Percentiles rank a stretch among this genome's conserved stretches.
Conservation (phyloP, 2,113 vertebrate genomes). For the Glaucomys volans region DNA sequence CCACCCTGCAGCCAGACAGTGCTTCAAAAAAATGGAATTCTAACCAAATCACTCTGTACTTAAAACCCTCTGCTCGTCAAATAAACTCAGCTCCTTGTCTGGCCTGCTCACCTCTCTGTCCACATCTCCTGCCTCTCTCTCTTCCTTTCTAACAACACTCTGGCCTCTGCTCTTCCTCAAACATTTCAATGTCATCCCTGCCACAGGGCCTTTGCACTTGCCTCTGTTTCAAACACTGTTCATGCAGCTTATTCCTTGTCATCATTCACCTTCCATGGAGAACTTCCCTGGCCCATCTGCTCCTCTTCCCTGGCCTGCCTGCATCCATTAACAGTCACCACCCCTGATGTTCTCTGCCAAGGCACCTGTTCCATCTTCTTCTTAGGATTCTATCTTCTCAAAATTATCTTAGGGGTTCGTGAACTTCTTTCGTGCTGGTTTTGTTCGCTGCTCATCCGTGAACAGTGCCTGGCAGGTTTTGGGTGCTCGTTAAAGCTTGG, state of each 20-base stretch:
- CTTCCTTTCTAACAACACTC: background rate
- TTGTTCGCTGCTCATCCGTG: background rate
- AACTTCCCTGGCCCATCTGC: background rate
- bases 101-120: background rate
- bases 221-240: background rate
- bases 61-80: background rate
- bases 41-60: background rate
- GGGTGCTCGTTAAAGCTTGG: background rate
- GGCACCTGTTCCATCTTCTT: background rate
- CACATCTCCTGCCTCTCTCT: background rate
- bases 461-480: background rate
- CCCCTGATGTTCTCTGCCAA: rapidly evolving
- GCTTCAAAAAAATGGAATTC: background rate
- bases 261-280: background rate
- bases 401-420: background rate
- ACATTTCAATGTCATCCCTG: background rate
- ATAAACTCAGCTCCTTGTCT: background rate
- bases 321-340: background rate
- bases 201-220: background rate
- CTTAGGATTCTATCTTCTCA: background rate
- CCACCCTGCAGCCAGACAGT: background rate
- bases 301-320: background rate
- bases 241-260: no score
- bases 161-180: background rate
- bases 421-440: background rate